phyloP scores from a whole-genome alignment of 2,113 vertebrate species.

The Gymnorhina tibicen region DNA sequence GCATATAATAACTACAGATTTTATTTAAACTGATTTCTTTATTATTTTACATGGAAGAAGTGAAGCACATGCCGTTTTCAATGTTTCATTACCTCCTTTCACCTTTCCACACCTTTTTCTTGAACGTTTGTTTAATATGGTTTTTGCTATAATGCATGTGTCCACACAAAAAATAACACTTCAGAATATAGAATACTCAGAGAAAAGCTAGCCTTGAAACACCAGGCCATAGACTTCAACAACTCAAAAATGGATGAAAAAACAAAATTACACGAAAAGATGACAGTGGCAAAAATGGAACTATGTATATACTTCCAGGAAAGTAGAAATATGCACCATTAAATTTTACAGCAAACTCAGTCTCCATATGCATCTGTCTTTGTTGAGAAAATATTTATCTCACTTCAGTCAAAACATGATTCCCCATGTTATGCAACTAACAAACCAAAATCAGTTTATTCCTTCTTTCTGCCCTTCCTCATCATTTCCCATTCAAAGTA shows the following conservation, averaged over 20 bases:
- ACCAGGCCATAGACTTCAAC: not conserved
- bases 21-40: not conserved
- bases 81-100: not conserved
- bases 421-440: not conserved
- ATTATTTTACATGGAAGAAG: not conserved
- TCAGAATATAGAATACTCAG: not conserved
- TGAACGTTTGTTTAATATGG: not conserved
- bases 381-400: conserved; percentile 37
- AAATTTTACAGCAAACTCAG: not conserved
- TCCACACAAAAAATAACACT: not conserved
- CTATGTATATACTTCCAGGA: not conserved
- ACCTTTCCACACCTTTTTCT: not conserved
- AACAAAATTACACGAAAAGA: not conserved
- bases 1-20: not conserved
- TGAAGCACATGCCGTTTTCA: not conserved
- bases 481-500: not conserved
- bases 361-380: not conserved
- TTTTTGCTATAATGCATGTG: not conserved
- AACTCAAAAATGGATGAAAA: not conserved
- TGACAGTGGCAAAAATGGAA: not conserved
- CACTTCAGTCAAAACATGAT: conserved; percentile 11
- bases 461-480: not conserved
- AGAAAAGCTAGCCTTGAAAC: not conserved
- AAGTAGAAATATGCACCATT: not conserved
- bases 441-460: not conserved